Evolutionary conservation across 2,888 invertebrate genomes (phyloP).

Genomic region (Drosophila bunnanda): DNA sequence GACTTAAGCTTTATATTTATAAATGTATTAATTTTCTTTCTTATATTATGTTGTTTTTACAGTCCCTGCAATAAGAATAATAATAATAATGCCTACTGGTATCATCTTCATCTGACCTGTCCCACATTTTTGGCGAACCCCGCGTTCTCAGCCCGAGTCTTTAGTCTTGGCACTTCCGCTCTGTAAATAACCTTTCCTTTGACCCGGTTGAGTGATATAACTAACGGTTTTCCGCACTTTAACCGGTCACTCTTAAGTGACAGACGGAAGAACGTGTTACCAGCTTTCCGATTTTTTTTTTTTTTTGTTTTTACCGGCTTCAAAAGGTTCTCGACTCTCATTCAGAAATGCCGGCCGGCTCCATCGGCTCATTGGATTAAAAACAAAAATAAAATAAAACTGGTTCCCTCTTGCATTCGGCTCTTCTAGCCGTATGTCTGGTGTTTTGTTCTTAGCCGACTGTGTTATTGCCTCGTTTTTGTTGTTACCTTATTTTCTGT

Average conservation of each 20-base stretch:
- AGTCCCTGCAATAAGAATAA: no score
- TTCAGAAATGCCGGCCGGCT: constrained; percentile 73
- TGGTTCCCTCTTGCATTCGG: constrained; percentile 61
- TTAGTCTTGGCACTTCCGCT: constrained; percentile 55
- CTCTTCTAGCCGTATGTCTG: constrained; percentile 44
- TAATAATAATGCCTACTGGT: background rate
- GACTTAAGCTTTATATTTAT: no score
- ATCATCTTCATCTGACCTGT: constrained; percentile 6
- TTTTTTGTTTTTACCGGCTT: constrained; percentile 18
- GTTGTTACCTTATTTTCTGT: background rate
- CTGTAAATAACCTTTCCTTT: constrained; percentile 55
- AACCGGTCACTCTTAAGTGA: constrained; percentile 36
- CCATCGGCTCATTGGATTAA: constrained; percentile 27
- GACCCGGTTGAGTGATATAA: constrained; percentile 66
- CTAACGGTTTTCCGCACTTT: constrained; percentile 75
- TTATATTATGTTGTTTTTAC: no score
- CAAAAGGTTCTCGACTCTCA: constrained; percentile 33
- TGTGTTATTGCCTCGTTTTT: constrained; percentile 30
- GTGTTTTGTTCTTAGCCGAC: constrained; percentile 46
- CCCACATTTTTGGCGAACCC: constrained; percentile 1
- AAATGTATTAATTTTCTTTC: no score
- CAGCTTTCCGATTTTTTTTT: background rate
- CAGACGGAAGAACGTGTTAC: constrained; percentile 41
- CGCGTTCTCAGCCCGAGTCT: constrained; percentile 37
- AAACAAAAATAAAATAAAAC: constrained; percentile 46